These are phyloP conservation scores for Himalopsyche tibetana DNA, from an alignment of 2,888 invertebrate species.

Conservation along the genomic window DNA sequence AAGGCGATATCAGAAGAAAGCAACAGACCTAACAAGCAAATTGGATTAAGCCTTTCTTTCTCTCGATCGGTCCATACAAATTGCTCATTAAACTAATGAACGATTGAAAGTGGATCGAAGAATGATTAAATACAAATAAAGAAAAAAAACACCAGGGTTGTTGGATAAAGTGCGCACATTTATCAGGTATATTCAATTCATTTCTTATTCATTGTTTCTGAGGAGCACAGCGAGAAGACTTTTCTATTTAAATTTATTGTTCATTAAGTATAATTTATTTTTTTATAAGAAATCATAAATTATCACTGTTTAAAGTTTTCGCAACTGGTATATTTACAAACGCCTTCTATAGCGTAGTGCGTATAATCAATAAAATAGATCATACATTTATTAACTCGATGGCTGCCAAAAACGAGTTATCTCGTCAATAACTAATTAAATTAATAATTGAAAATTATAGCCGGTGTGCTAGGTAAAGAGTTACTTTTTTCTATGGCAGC, in stretches of 20 bases:
- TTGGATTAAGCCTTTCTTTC: constrained; percentile 50
- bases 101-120: constrained; percentile 35
- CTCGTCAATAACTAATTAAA: too few species aligned
- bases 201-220: constrained; percentile 37
- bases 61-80: constrained; percentile 36
- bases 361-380: too few species aligned
- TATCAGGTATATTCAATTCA: constrained; percentile 25
- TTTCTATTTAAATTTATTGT: neutral
- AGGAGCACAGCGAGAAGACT: neutral
- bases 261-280: neutral
- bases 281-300: neutral
- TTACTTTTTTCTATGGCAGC: too few species aligned
- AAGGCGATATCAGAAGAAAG: constrained; percentile 28
- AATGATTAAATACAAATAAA: constrained; percentile 47
- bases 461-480: too few species aligned
- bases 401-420: too few species aligned
- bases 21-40: constrained; percentile 46
- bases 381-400: too few species aligned
- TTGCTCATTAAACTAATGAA: constrained; percentile 51
- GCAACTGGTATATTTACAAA: too few species aligned
- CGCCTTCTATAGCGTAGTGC: too few species aligned
- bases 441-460: too few species aligned
- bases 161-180: constrained; percentile 24
- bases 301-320: neutral
- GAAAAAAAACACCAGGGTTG: constrained; percentile 3